Evolutionary conservation across 2,888 invertebrate genomes (phyloP).

Genomic region (Brachycybe producta): DNA sequence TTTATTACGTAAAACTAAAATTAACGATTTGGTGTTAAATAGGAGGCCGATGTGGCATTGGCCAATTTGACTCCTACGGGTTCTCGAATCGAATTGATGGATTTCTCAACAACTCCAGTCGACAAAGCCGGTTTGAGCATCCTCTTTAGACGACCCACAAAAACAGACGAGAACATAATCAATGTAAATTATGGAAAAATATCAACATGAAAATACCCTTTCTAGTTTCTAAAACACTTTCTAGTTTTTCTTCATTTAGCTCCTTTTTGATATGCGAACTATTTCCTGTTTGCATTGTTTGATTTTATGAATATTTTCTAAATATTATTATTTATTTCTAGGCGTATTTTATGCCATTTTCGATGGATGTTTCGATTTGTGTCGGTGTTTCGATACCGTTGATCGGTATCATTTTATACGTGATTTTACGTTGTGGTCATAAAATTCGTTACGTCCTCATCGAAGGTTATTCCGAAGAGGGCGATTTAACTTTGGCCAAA

Average conservation of each 20-base stretch:
- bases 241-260: no score
- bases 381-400: slow-evolving; percentile 8
- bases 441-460: background rate
- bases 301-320: background rate
- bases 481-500: background rate
- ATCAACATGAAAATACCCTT: no score
- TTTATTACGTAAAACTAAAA: no score
- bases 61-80: slow-evolving; percentile 14
- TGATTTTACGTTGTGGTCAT: background rate
- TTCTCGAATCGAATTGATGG: slow-evolving; percentile 11
- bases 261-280: background rate
- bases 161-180: slow-evolving; percentile 13
- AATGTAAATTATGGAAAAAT: no score
- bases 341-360: slow-evolving; percentile 16
- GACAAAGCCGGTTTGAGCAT: slow-evolving; percentile 14
- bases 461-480: background rate
- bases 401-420: slow-evolving; percentile 3
- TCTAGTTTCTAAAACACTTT: no score
- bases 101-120: slow-evolving; percentile 12
- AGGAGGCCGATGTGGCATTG: slow-evolving; percentile 16
- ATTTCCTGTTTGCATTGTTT: background rate
- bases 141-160: slow-evolving; percentile 13
- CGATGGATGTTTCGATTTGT: slow-evolving; percentile 10
- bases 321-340: background rate
- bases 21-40: background rate